Evolutionary conservation across 2,113 vertebrate genomes (phyloP), one percentile per base, ranked within the genome.

Genomic region (Dromaius novaehollandiae): DNA sequence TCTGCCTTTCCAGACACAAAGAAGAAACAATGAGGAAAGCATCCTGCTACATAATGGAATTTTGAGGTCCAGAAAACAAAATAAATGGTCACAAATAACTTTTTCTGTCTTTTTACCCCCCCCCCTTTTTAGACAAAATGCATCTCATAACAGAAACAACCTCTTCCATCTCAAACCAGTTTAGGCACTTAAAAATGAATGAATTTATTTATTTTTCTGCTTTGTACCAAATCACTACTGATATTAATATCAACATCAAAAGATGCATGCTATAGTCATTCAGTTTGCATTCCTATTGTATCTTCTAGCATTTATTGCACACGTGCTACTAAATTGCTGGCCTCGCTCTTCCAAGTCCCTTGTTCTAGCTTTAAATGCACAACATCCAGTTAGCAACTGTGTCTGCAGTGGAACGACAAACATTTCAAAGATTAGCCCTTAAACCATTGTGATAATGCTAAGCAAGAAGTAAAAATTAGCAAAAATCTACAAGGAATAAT

Each of bases 341-440:
- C 22, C 75, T 95, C 82, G n/a, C 82, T 95, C 42, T 85, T 95
- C 64, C 92, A 93, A 94, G 69, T 21, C 70, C 90, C 86, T 90
- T 86, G 50, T 92, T 92, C 80, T 71, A 81, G 85, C 87, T 95
- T 94, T 81, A 94, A 32, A 94, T 26, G 34, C 74, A 36, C 48
- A 53, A 95, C 88, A 96, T 81, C 80, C 82, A 94, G 65, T 71
- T 91, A 82, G 88, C 88, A 96, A 93, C 48, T 87, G 63, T 66
- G 53, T 66, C 85, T 82, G 58, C 70, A 88, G 40, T 7, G 21
- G 36, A 95, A 58, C 38, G 42, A 88, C 75, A 95, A 89, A 89
- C 34, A 38, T 68, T 83, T 91, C 80, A 83, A 91, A 78, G 58
- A 26, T 93, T 79, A 86, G 58, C 50, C 21, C 58, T 76, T 64